Conservation (phyloP, 2,888 invertebrate species). For the Leptogaster cylindrica region DNA sequence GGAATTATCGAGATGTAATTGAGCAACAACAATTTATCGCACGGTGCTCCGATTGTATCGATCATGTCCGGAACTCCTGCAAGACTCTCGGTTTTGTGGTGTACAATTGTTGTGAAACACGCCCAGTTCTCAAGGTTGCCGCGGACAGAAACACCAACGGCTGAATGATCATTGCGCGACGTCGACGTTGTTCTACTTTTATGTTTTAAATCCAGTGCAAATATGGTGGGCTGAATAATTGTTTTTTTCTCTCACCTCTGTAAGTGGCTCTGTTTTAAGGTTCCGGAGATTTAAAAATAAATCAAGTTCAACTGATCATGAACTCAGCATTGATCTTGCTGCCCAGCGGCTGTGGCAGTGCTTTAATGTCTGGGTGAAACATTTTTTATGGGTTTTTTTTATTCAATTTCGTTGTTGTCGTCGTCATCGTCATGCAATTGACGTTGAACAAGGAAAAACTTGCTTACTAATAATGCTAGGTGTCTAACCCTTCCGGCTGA, state of each 20-base stretch:
- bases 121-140: slow-evolving; percentile 30
- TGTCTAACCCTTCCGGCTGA: not conserved
- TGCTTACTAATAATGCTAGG: not conserved
- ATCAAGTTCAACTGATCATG: slow-evolving; percentile 38
- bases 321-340: slow-evolving; percentile 42
- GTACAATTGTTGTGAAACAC: slow-evolving; percentile 8
- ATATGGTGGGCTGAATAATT: not conserved
- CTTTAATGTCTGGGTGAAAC: not conserved
- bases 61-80: slow-evolving; percentile 35
- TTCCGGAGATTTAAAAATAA: slow-evolving; percentile 24
- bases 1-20: slow-evolving; percentile 16
- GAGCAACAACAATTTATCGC: slow-evolving; percentile 38
- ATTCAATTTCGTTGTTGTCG: not conserved
- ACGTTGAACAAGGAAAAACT: too few species aligned
- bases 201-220: not conserved
- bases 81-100: slow-evolving; percentile 4
- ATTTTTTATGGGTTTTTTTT: not conserved
- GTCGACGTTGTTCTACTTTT: slow-evolving; percentile 26
- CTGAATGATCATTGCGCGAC: not conserved
- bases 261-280: slow-evolving; percentile 20
- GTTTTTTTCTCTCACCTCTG: slow-evolving; percentile 10
- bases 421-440: not conserved
- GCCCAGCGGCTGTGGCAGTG: not conserved
- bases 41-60: slow-evolving; percentile 19
- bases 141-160: not conserved